Base-by-base conservation (phyloP, 1,140 invertebrate genomes). In the Rhagoletis zephyria region DNA sequence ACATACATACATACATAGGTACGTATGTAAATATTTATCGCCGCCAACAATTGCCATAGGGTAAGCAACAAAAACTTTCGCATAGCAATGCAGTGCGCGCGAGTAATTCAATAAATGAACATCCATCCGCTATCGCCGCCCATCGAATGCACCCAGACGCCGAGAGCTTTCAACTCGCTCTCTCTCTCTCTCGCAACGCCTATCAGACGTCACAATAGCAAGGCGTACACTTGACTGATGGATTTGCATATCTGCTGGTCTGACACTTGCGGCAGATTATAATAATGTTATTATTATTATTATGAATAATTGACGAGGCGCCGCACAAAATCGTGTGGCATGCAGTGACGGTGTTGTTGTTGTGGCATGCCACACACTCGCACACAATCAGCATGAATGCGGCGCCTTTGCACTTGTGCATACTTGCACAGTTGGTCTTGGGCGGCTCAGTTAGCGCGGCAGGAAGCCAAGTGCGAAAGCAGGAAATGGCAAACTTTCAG, bases 261-360 rank as follows among this genome's bases (percentile, higher is more conserved):
- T 81, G 74, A 81, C 74, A 81, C 74, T 81, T 81, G 74, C 51
- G 74, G 74, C 74, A 81, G 74, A 56, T 81, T 81, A 81, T 81
- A 81, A 81, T 81, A 81, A 81, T 30, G 48, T 81, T 81, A 81
- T 81, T 81, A 81, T 81, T 81, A 81, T 81, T 81, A 81, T 81
- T 59, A 74, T 74, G 42, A 74, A 74, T 74, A 81, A 81, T 81
- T 81, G 74, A 81, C 19, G 48, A 81, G 74, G 74, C 48, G 74
- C 74, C 74, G 48, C 48, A 81, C 48, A 81, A 56, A 56, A 81
- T 30, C 48, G 74, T 59, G 12, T 81, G 74, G 74, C 45, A 81
- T 81, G 74, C 48, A 19, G 48, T 56, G 48, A 81, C 59, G 48
- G 48, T 81, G 74, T 81, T 81, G n/a, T 30, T 81, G n/a, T 30